Evolutionary conservation across 2,113 vertebrate species (phyloP), one percentile per base, ranked within the genome.

Genomic region (Arenaria interpres): DNA sequence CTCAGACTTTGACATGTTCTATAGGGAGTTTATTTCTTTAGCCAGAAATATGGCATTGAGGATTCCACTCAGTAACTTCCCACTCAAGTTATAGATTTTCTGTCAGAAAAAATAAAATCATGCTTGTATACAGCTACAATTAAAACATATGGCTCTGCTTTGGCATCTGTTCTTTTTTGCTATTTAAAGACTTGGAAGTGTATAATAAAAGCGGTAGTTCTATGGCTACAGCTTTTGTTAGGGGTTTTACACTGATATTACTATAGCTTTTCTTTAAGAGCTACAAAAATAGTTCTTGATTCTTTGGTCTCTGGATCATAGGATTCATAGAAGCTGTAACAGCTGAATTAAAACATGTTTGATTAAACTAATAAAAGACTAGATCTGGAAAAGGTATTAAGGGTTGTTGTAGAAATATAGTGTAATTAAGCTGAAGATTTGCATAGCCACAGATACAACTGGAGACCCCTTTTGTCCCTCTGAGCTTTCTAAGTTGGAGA

Each of bases 71-170:
- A 97, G 89, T 97, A 97, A 95, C 97, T 97, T 90, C 88, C 94
- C 93, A 90, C 96, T 98, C 97, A 94, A 91, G 94, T 72, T 94
- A 97, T 96, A 89, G 95, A 95, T 97, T 97, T 98, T 96, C 97
- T 97, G 97, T 97, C 97, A 97, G 96, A 85, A 90, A 97, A 95
- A 97, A 97, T 96, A 97, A 98, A 96, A 83, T 84, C 92, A 96
- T 88, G 74, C 75, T 91, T 96, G 59, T 74, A 56, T 95, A 96
- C 46, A 96, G 69, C 77, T 89, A 97, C 97, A 97, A 97, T 98
- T 98, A 98, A 98, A 97, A 97, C 89, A 96, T 95, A 96, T 97
- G 96, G 93, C 84, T 97, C 88, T 86, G 51, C 90, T 97, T 87
- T 96, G 88, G 88, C 95, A 96, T 96, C 94, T 98, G 95, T 97